A percentile compares a stretch with the other conserved stretches of the same genome.
Evolutionary conservation across 2,888 invertebrate species (phyloP).

Genomic region (Ditylenchus weischeri): DNA sequence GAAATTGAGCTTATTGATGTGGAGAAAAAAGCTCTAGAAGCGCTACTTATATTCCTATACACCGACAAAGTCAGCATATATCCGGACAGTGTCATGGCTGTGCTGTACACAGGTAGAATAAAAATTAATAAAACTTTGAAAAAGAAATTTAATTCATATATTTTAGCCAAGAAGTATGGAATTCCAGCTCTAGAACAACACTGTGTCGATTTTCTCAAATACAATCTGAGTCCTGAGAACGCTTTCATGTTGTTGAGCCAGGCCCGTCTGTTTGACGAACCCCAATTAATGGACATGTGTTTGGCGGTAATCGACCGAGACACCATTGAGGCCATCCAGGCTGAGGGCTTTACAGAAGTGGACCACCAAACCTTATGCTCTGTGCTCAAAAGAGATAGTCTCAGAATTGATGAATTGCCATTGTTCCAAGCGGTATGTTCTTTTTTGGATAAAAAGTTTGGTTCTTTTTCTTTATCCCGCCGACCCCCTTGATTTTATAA

Average conservation of each 20-base stretch:
- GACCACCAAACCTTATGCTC: slow-evolving; percentile 75
- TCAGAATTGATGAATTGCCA: slow-evolving; percentile 75
- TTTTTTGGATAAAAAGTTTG: too few species aligned
- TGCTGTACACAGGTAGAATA: slow-evolving; percentile 68
- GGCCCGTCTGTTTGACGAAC: slow-evolving; percentile 76
- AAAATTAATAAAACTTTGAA: not conserved
- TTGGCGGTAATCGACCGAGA: slow-evolving; percentile 79
- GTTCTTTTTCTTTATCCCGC: too few species aligned
- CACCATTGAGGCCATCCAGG: slow-evolving; percentile 74
- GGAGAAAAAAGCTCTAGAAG: slow-evolving; percentile 76
- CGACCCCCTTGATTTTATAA: too few species aligned
- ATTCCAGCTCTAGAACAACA: slow-evolving; percentile 78
- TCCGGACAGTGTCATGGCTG: slow-evolving; percentile 81
- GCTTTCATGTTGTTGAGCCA: slow-evolving; percentile 75
- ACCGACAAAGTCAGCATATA: slow-evolving; percentile 80
- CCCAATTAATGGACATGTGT: slow-evolving; percentile 66
- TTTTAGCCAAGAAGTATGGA: slow-evolving; percentile 76
- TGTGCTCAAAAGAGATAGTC: slow-evolving; percentile 75
- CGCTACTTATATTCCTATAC: slow-evolving; percentile 70
- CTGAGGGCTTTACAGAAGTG: slow-evolving; percentile 78
- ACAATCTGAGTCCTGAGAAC: slow-evolving; percentile 77
- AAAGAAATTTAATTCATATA: not conserved
- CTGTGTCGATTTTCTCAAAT: slow-evolving; percentile 75
- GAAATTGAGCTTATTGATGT: slow-evolving; percentile 79
- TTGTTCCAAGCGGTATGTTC: slow-evolving; percentile 72